These are phyloP conservation scores for Phyllotreta cruciferae DNA, from an alignment of 2,888 invertebrate genomes.

Conservation along the genomic window DNA sequence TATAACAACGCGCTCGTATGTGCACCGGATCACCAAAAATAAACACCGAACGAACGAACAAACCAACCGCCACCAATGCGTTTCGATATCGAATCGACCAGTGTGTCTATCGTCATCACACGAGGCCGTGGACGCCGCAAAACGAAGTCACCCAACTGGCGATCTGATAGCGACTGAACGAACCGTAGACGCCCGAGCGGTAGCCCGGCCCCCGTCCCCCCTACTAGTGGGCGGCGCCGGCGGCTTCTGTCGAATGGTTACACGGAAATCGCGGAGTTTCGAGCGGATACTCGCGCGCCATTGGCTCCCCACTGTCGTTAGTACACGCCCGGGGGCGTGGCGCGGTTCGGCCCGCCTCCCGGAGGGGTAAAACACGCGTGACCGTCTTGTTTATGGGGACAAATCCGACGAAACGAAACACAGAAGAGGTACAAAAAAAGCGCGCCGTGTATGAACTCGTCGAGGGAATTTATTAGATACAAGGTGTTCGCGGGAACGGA, in stretches of 20 bases:
- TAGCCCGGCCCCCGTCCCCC: constrained; percentile 51
- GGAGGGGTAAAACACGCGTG: constrained; percentile 55
- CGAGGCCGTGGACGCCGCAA: constrained; percentile 46
- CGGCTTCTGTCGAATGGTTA: constrained; percentile 55
- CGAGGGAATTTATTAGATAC: constrained; percentile 63
- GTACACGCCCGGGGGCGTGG: constrained; percentile 29
- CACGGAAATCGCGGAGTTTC: constrained; percentile 54
- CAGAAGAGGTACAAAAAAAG: constrained; percentile 59
- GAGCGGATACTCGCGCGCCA: constrained; percentile 38
- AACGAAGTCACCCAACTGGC: constrained; percentile 34
- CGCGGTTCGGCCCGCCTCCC: constrained; percentile 42
- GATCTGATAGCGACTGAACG: constrained; percentile 59
- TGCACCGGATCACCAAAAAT: too few relatives aligned
- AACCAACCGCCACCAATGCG: too few relatives aligned
- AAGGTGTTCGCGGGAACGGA: constrained; percentile 63
- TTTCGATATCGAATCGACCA: too few relatives aligned
- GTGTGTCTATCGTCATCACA: constrained; percentile 29
- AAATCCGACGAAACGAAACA: constrained; percentile 62
- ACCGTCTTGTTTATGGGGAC: constrained; percentile 61
- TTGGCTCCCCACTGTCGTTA: constrained; percentile 52
- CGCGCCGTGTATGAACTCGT: constrained; percentile 38
- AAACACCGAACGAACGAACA: too few relatives aligned
- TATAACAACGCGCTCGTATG: too few relatives aligned
- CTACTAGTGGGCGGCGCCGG: constrained; percentile 50
- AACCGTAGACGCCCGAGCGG: constrained; percentile 53